A percentile compares a stretch with the other conserved stretches of the same genome.
Conservation (phyloP, 2,888 invertebrate genomes). For the Branchinecta sandiegonensis region DNA sequence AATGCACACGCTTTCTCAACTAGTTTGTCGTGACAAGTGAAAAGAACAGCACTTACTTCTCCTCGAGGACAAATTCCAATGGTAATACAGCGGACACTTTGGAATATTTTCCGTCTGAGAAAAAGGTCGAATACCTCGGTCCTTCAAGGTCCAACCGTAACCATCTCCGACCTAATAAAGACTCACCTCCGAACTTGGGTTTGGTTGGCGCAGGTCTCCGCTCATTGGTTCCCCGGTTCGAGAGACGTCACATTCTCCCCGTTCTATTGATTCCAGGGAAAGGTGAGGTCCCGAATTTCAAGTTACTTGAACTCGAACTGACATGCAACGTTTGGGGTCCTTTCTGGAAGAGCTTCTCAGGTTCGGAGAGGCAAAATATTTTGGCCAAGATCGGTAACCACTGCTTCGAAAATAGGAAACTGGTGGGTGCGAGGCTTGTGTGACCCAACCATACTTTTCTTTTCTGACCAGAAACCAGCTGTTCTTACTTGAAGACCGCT, state of each 20-base stretch:
- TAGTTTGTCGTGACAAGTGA: not conserved
- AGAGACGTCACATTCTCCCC: not conserved
- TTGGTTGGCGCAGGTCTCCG: conserved; percentile 1
- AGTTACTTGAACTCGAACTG: not conserved
- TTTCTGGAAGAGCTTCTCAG: no score
- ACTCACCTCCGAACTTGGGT: conserved; percentile 7
- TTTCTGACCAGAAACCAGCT: no score
- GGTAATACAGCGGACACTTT: no score
- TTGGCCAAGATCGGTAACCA: no score
- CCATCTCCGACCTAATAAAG: not conserved
- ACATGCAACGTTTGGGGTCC: no score
- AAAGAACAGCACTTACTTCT: not conserved
- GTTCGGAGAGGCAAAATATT: no score
- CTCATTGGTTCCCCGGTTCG: not conserved
- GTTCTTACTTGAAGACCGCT: no score
- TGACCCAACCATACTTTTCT: no score
- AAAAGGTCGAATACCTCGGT: not conserved
- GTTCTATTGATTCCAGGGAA: conserved; percentile 15
- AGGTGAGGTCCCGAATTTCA: conserved; percentile 4
- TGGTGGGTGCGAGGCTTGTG: no score
- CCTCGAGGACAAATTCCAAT: no score
- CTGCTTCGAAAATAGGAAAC: no score
- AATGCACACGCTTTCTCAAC: conserved; percentile 10
- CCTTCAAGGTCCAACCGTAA: conserved; percentile 14
- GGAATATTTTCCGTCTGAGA: conserved; percentile 7